A percentile compares a stretch with the other conserved stretches of the same genome.
phyloP scores from a whole-genome alignment of 23 tunicate species.

The Diplosoma virens region DNA sequence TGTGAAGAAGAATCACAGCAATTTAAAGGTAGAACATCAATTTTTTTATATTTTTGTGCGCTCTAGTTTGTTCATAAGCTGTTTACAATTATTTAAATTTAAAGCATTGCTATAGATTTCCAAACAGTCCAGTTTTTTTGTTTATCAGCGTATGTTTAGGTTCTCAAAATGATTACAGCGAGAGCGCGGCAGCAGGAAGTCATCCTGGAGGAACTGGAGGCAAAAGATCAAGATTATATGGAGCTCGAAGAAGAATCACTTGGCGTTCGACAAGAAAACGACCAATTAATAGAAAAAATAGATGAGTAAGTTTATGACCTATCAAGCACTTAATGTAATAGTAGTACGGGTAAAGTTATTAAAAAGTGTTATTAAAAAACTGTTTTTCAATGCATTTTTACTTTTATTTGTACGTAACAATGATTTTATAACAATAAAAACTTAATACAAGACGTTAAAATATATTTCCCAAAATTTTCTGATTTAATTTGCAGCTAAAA shows the following conservation, averaged over 20 bases:
- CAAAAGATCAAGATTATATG: constrained; percentile 68
- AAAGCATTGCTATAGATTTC: too few species aligned
- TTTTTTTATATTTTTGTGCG: neutral
- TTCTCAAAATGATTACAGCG: constrained; percentile 79
- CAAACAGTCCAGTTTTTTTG: too few species aligned
- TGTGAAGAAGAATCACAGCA: constrained; percentile 88
- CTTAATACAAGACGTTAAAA: too few species aligned
- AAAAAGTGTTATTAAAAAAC: too few species aligned
- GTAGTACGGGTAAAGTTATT: too few species aligned
- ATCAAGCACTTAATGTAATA: too few species aligned
- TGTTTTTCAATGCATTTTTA: too few species aligned
- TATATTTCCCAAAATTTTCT: too few species aligned
- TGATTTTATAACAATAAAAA: too few species aligned
- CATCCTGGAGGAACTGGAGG: constrained; percentile 72
- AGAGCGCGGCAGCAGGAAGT: constrained; percentile 82
- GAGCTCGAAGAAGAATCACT: constrained; percentile 72
- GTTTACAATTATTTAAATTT: too few species aligned
- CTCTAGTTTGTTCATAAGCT: neutral
- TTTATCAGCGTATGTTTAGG: constrained; percentile 27
- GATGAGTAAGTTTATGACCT: constrained; percentile 50
- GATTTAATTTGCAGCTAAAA: too few species aligned
- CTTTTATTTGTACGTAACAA: too few species aligned
- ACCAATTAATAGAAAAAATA: constrained; percentile 31
- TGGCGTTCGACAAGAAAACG: constrained; percentile 50
- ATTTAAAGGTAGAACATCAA: constrained; percentile 47